Base-by-base conservation (phyloP, 2,797 vertebrate genomes). In the Toxotes lorentzi region DNA sequence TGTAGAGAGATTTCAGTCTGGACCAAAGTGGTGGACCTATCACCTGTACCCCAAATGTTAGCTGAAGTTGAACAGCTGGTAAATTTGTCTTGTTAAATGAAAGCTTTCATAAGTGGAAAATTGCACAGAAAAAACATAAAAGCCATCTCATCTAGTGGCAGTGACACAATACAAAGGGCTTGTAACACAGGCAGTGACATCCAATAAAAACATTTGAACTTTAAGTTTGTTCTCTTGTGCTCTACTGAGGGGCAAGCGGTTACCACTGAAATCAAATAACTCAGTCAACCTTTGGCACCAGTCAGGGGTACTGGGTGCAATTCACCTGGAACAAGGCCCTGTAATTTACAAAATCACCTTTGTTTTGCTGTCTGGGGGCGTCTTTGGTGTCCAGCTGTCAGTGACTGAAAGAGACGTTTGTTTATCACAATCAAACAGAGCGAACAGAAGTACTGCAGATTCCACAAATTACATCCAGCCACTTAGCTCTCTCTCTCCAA, bases 291-390 rank as follows among this genome's bases (percentile, higher is more conserved):
- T 88, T 89, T 89, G 79, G 73, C 73, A 70, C 73, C 78, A 78
- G 82, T 86, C 50, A 43, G 3, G 7, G 53, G n/a, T 19, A 57
- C 65, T 58, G 64, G 78, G 77, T 73, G 80, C 82, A 76, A 83
- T 90, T 87, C 83, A 86, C 65, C 78, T 72, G 54, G 57, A 84
- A 82, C 70, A 68, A 67, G 51, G 34, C 30, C 45, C 70, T 75
- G 83, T 71, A 88, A 93, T 93, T 91, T 89, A 87, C 78, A 88
- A 91, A 69, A 89, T 90, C 86, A 86, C 73, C 76, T 90, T 90
- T 84, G 90, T 93, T 88, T 89, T 74, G 80, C 69, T 82, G 45
- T 89, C 82, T 82, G 82, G 76, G 76, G 84, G 80, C 34, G 47
- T 86, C 83, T 76, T 67, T 73, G 59, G 80, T 80, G 85, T 91